A percentile compares a stretch with the other conserved stretches of the same genome.
Conservation (phyloP, 2,888 invertebrate genomes). For the Lapara coniferarum region DNA sequence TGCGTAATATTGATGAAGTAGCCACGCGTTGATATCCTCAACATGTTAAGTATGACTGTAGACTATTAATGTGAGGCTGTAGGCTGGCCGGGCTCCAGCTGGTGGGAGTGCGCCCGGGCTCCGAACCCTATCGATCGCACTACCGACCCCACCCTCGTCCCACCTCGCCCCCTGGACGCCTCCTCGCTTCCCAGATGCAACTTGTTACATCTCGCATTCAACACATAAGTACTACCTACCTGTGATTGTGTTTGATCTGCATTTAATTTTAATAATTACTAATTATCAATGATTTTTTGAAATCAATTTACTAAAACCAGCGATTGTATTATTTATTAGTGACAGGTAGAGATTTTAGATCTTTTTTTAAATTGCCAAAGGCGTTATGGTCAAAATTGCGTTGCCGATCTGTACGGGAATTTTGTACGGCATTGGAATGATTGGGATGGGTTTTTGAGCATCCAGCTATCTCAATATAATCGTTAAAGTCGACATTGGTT, state of each 20-base stretch:
- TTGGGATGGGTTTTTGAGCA: no score
- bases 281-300: no score
- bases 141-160: slow-evolving; percentile 39
- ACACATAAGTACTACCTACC: background rate
- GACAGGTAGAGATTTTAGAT: no score
- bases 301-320: no score
- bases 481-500: no score
- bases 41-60: slow-evolving; percentile 21
- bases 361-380: no score
- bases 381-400: no score
- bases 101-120: slow-evolving; percentile 51
- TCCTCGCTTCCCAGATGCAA: slow-evolving; percentile 65
- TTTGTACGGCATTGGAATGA: no score
- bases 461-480: no score
- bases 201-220: slow-evolving; percentile 66
- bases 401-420: no score
- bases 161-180: slow-evolving; percentile 47
- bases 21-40: slow-evolving; percentile 6
- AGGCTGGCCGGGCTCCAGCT: slow-evolving; percentile 57
- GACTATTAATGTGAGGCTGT: slow-evolving; percentile 48
- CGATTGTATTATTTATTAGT: no score
- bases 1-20: slow-evolving; percentile 4
- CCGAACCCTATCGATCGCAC: slow-evolving; percentile 51
- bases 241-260: background rate
- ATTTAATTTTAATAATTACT: background rate